Conservation (phyloP, 1,140 invertebrate species). For the Manduca sexta region DNA sequence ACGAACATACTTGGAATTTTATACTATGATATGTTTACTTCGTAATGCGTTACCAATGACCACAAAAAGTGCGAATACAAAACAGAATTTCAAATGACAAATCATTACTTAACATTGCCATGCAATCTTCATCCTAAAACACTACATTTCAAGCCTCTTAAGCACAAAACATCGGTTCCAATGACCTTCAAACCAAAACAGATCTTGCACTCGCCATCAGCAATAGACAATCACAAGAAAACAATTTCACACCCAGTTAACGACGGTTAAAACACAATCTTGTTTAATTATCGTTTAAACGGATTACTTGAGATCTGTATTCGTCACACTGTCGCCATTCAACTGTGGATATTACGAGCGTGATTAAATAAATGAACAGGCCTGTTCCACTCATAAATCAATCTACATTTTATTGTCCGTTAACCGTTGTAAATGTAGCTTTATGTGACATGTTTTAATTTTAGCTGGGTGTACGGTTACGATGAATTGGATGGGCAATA, state of each 20-base stretch:
- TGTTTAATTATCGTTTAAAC: slow-evolving; percentile 60
- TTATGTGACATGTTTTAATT: slow-evolving; percentile 2
- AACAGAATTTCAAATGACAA: too few species aligned
- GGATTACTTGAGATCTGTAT: slow-evolving; percentile 38
- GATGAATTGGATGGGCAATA: not conserved
- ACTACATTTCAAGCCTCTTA: too few species aligned
- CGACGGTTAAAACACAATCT: slow-evolving; percentile 33
- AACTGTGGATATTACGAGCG: slow-evolving; percentile 2
- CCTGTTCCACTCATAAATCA: slow-evolving; percentile 20
- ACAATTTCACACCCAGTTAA: not conserved
- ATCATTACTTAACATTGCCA: too few species aligned
- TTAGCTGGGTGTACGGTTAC: not conserved
- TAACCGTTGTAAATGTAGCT: slow-evolving; percentile 1
- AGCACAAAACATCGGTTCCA: too few species aligned
- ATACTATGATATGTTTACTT: too few species aligned
- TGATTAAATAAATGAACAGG: slow-evolving; percentile 7
- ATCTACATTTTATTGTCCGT: slow-evolving; percentile 5
- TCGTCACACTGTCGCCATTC: slow-evolving; percentile 29
- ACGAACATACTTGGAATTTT: too few species aligned
- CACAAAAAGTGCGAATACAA: too few species aligned
- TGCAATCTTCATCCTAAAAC: too few species aligned
- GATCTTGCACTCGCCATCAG: too few species aligned
- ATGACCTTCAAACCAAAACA: too few species aligned
- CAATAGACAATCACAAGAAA: too few species aligned
- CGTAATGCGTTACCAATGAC: too few species aligned